Evolutionary conservation across 2,888 invertebrate species (phyloP).

Genomic region (Thecophora atra): DNA sequence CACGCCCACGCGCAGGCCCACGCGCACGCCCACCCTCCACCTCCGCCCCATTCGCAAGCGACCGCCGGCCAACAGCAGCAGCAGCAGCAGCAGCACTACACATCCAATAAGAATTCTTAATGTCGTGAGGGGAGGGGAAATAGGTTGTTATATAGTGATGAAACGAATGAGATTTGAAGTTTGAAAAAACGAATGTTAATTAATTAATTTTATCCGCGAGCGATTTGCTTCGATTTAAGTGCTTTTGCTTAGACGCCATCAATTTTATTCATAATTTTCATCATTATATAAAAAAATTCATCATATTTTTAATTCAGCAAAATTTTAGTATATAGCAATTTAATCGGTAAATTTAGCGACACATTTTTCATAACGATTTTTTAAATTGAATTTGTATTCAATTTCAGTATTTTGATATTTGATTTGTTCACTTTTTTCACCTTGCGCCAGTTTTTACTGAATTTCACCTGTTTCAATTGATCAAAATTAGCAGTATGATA

Average conservation of each 20-base stretch:
- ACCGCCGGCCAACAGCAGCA: conserved; percentile 44
- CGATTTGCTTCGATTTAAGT: conserved; percentile 22
- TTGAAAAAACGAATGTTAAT: conserved; percentile 33
- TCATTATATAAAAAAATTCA: conserved; percentile 12
- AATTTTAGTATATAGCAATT: background rate
- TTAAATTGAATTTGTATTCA: too few relatives aligned
- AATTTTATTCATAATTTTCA: conserved; percentile 14
- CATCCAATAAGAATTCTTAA: conserved; percentile 44
- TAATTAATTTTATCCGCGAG: conserved; percentile 13
- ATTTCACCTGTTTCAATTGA: too few relatives aligned
- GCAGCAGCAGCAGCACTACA: conserved; percentile 45
- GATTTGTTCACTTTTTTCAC: conserved; percentile 18
- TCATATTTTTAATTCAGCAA: background rate
- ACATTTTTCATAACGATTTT: too few relatives aligned
- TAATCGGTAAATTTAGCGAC: too few relatives aligned
- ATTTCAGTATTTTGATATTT: conserved; percentile 19
- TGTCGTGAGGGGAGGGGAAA: conserved; percentile 33
- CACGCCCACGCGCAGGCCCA: conserved; percentile 49
- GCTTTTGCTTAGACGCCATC: conserved; percentile 32
- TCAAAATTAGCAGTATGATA: too few relatives aligned
- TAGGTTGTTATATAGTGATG: conserved; percentile 10
- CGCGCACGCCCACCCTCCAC: conserved; percentile 49
- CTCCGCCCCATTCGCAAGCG: conserved; percentile 46
- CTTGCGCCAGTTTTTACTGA: conserved; percentile 11
- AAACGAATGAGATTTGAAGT: background rate